These are phyloP conservation scores for Torymus tubicola DNA, from an alignment of 2,888 invertebrate genomes.

Conservation along the genomic window DNA sequence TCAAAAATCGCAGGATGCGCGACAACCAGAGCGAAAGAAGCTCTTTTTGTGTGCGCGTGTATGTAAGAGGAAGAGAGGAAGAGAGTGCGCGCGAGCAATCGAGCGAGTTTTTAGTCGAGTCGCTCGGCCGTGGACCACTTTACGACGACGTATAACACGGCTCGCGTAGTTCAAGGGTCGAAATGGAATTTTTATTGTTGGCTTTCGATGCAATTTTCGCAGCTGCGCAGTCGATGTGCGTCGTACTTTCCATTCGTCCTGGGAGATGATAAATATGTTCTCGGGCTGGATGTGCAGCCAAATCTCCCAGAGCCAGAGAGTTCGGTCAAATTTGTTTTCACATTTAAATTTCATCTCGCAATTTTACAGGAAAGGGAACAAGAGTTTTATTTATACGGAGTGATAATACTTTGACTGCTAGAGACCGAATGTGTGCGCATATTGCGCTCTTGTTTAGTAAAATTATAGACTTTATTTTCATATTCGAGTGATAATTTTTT, in stretches of 20 bases:
- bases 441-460: too few species aligned
- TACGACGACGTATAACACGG: neutral
- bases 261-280: conserved; percentile 11
- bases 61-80: too few species aligned
- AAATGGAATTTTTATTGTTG: conserved; percentile 38
- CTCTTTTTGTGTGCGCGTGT: neutral
- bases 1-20: conserved; percentile 4
- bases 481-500: too few species aligned
- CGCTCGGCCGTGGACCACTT: conserved; percentile 11
- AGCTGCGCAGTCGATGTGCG: too few species aligned
- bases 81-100: conserved; percentile 9
- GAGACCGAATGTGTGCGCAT: too few species aligned
- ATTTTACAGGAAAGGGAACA: too few species aligned
- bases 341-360: too few species aligned
- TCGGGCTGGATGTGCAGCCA: neutral
- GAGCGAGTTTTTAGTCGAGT: conserved; percentile 10
- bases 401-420: too few species aligned
- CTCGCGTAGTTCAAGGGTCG: neutral
- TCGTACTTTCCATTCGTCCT: neutral
- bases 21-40: neutral
- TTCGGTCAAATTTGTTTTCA: too few species aligned
- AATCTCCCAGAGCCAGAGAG: too few species aligned
- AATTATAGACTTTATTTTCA: too few species aligned
- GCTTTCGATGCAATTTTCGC: conserved; percentile 5
- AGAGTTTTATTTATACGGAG: too few species aligned